These are phyloP conservation scores for Seira ritae DNA, from an alignment of 2,888 invertebrate genomes.

Conservation along the genomic window DNA sequence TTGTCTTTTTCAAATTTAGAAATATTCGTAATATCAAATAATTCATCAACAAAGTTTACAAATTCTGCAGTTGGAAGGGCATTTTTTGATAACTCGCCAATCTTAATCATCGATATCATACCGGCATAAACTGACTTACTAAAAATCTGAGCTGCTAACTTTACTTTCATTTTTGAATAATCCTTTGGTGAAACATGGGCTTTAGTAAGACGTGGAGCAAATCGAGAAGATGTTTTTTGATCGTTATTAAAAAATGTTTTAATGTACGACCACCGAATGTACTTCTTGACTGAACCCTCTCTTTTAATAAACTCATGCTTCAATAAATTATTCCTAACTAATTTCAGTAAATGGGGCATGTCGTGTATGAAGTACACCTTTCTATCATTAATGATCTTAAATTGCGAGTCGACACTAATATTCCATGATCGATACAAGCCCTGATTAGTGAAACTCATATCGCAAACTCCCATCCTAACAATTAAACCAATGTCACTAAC, in stretches of 20 bases:
- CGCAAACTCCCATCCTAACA: slow-evolving; percentile 24
- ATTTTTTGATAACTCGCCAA: background rate
- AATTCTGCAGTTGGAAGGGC: slow-evolving; percentile 14
- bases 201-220: slow-evolving; percentile 32
- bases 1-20: slow-evolving; percentile 15
- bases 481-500: background rate
- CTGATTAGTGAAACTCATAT: slow-evolving; percentile 30
- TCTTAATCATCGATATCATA: background rate
- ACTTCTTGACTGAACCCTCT: background rate
- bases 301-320: slow-evolving; percentile 27
- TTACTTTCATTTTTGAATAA: slow-evolving; percentile 39
- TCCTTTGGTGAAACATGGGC: slow-evolving; percentile 9
- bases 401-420: slow-evolving; percentile 2
- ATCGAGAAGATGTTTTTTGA: background rate
- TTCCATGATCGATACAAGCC: slow-evolving; percentile 1
- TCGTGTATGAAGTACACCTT: slow-evolving; percentile 34
- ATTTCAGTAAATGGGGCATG: slow-evolving; percentile 40
- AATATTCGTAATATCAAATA: slow-evolving; percentile 40
- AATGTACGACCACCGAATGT: background rate
- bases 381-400: background rate
- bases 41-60: slow-evolving; percentile 11
- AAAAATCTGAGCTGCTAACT: slow-evolving; percentile 25
- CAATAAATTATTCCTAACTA: slow-evolving; percentile 29
- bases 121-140: slow-evolving; percentile 34
- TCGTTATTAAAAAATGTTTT: slow-evolving; percentile 21